Evolutionary conservation across 2,888 invertebrate species (phyloP), one percentile per base, ranked within the genome.

Genomic region (Gymnoscelis rufifasciata): DNA sequence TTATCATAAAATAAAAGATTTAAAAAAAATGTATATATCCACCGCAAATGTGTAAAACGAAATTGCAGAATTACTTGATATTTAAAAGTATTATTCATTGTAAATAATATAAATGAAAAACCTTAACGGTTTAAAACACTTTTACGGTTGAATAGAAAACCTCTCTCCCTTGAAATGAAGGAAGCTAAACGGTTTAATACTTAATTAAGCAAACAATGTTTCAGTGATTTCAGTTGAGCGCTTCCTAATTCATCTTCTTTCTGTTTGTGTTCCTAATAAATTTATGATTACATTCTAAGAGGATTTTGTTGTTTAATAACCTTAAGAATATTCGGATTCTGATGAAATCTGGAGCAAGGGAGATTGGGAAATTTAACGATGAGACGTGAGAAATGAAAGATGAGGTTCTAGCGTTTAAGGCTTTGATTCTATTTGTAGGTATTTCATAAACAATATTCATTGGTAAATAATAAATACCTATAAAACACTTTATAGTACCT

Each of bases 281-380:
- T 33, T 33, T 15, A n/a, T 33, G 31, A 33, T 33, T 15, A 33
- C 15, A 33, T 33, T 33, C 31, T 33, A 33, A 33, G 31, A 13
- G 31, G 31, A 33, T 33, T 30, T 33, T 33, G 31, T 15, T 33
- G 15, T 33, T 33, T 33, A 33, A 33, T 33, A 33, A 31, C 14
- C 14, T 31, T 14, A 31, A 31, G 14, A 31, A 15, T 15, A 3
- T 33, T 33, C n/a, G 15, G 31, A 15, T 33, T 33, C 14, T 15
- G 15, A 33, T 33, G n/a, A 33, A 15, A 33, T 10, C 10, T n/a
- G n/a, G 14, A 14, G 5, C 31, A 19, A n/a, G 19, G 19, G 19
- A 19, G 5, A 19, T 19, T 19, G 19, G 19, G 31, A n/a, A 33
- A 33, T 33, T 33, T 33, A 8, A 19, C 19, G 19, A 5, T 19